Base-by-base conservation (phyloP, 2,113 vertebrate genomes). In the Oncorhynchus keta region DNA sequence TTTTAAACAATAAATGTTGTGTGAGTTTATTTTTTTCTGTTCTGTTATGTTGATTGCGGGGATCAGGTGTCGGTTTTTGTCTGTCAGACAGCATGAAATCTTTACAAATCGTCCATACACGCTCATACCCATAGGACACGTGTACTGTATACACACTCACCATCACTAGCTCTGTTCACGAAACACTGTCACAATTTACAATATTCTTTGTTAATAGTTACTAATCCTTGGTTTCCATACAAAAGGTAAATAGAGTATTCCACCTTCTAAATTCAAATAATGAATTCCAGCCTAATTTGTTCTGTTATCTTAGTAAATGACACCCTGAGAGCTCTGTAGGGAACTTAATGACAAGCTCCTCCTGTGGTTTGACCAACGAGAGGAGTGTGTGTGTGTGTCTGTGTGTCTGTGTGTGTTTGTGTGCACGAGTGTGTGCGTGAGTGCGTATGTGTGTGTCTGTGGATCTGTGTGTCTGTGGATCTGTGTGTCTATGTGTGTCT, bases 221-320 rank as follows among this genome's bases (percentile, higher is more conserved):
- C 51, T 68, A 14, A 32, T 32, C 65, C 26, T 68, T 32, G 16
- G 3, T 16, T 68, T 55, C 11, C 11, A 59, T 83, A 79, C 68
- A 74, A 9, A 77, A 80, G 78, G 55, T 20, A 79, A 72, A 51
- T 7, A 72, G 65, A 70, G 13, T 80, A 70, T 74, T 80, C 73
- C 73, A 72, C 67, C 81, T 51, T 69, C 75, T 74, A 75, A 74
- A 78, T 57, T 80, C 70, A 82, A 87, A 84, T 61, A 69, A 82
- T 81, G 67, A 80, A 82, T 84, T 81, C 77, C 70, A 68, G 70
- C 74, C 79, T 85, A 78, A 85, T 89, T 87, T 85, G 78, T 80
- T 79, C 82, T 79, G 79, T 84, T 89, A 84, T 86, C 85, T 85
- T 84, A 84, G 83, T 68, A 83, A 89, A 87, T 83, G 72, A 82